Base-by-base conservation (phyloP, 2,888 invertebrate genomes). In the Drosophila pullipes region DNA sequence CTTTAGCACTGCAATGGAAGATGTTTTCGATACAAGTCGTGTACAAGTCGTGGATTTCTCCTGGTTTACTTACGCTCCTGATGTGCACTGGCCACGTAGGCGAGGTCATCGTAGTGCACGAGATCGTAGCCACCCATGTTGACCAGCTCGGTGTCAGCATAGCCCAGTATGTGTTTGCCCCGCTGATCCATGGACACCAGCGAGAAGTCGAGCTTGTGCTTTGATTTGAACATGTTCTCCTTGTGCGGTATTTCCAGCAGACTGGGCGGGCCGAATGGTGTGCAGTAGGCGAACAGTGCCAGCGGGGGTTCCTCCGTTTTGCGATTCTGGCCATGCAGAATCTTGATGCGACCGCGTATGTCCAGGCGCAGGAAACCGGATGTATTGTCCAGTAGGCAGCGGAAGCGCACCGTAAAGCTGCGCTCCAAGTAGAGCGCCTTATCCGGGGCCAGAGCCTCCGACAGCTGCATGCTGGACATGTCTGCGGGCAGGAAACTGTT, bases 161-260 rank as follows among this genome's bases (percentile, higher is more conserved):
- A 99, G 18, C 98, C 99, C 78, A 99, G 95, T 78, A 99, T 95
- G 95, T 98, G 96, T 94, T 99, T 98, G 74, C 99, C 99, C 96
- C 97, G 96, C 94, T 98, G 98, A 94, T 99, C 99, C 98, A 99
- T 99, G 52, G 98, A 99, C 84, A 99, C 97, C 81, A 99, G 95
- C 75, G 98, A 97, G 69, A 99, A 95, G 94, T 99, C 99, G 90
- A 99, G 95, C 93, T 99, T 99, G 95, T 99, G 99, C 94, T 99
- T 99, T 93, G 98, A 99, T 94, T 99, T 99, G 95, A 99, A 99
- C 97, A 99, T 99, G 88, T 99, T 97, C 94, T 99, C 99, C 93
- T 99, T 98, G 92, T 99, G 98, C 6, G 99, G 99, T 82, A 99
- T 97, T 94, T 99, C 99, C 68, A 99, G 95, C 61, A 99, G 94